Evolutionary conservation across 1,140 invertebrate species (phyloP).

Genomic region (Elysia chlorotica): DNA sequence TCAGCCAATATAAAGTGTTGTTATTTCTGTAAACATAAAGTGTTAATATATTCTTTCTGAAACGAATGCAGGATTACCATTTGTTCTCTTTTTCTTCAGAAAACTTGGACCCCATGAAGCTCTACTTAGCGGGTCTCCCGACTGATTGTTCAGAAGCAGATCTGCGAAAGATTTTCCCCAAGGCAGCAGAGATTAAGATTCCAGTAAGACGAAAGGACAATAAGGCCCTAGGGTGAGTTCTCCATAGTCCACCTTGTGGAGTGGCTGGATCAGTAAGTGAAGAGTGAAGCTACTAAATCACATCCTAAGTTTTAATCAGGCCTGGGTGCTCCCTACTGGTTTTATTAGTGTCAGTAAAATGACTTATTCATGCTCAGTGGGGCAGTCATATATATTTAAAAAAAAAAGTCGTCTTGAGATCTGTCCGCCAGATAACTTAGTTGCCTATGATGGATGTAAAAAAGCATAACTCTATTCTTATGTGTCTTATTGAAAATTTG

Average conservation of each 20-base stretch:
- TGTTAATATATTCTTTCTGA: too few species aligned
- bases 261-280: background rate
- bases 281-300: background rate
- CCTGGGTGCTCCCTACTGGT: background rate
- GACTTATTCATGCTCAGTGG: too few species aligned
- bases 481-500: too few species aligned
- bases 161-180: conserved; percentile 29
- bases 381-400: too few species aligned
- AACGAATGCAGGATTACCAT: background rate
- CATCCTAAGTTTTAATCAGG: background rate
- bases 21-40: too few species aligned
- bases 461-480: too few species aligned
- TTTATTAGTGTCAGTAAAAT: background rate
- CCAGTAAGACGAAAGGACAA: conserved; percentile 22
- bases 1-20: too few species aligned
- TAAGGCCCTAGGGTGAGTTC: conserved; percentile 13
- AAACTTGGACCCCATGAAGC: conserved; percentile 25
- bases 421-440: too few species aligned
- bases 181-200: conserved; percentile 15
- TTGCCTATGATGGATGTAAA: too few species aligned
- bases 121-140: conserved; percentile 31
- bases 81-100: conserved; percentile 4
- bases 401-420: too few species aligned
- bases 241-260: too few species aligned
- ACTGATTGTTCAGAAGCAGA: conserved; percentile 20